Evolutionary conservation across 2,113 vertebrate genomes (phyloP).

Genomic region (Elephantulus edwardii): DNA sequence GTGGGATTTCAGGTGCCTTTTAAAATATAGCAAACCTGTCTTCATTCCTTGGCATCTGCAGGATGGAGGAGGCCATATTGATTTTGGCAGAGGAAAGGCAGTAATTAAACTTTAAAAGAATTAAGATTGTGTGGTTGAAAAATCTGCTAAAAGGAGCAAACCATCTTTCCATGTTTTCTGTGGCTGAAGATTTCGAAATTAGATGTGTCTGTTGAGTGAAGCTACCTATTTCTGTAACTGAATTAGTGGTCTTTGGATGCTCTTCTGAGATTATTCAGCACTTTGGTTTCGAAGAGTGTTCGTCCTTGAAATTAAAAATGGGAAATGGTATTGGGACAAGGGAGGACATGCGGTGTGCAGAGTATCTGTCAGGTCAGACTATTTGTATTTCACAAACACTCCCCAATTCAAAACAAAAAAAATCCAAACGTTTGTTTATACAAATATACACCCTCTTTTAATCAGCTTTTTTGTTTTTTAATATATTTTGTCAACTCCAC

Average conservation of each 20-base stretch:
- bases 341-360: neutral
- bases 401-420: neutral
- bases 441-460: conserved; percentile 8
- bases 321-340: conserved; percentile 2
- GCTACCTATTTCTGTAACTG: conserved; percentile 23
- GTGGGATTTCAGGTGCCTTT: conserved; percentile 47
- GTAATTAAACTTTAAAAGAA: conserved; percentile 70
- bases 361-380: conserved; percentile 35
- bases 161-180: conserved; percentile 71
- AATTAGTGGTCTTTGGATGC: conserved; percentile 43
- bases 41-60: conserved; percentile 39
- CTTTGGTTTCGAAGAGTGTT: conserved; percentile 10
- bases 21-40: conserved; percentile 54
- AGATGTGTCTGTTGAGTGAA: conserved; percentile 33
- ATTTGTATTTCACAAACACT: conserved; percentile 36
- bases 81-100: conserved; percentile 67
- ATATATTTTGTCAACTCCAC: neutral
- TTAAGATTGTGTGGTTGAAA: conserved; percentile 67
- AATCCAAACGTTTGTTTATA: conserved; percentile 34
- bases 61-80: conserved; percentile 62
- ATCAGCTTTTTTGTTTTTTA: neutral
- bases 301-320: conserved; percentile 39
- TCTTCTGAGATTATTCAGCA: conserved; percentile 43
- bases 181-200: conserved; percentile 67
- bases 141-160: conserved; percentile 70